Conservation (phyloP, 2,797 vertebrate genomes). For the Petrocephalus schoutedeni region DNA sequence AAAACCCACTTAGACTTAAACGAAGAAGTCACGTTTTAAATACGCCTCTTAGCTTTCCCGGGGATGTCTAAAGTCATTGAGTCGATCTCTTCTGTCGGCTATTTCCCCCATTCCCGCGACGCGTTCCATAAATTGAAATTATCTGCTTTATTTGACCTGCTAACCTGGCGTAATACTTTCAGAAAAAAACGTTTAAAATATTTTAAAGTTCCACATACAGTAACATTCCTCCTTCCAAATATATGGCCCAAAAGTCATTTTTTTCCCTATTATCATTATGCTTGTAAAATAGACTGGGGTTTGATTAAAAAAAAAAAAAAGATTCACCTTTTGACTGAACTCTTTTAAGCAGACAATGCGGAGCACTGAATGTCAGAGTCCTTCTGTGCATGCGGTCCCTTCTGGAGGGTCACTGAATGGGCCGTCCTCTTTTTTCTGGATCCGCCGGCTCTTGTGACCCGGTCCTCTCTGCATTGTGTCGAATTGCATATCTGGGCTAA, state of each 20-base stretch:
- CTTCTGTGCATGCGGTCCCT: neutral
- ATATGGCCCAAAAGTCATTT: neutral
- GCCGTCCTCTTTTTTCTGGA: neutral
- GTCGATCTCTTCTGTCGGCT: neutral
- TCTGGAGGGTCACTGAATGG: neutral
- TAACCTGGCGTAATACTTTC: neutral
- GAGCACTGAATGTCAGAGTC: neutral
- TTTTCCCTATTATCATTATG: neutral
- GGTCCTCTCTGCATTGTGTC: conserved; percentile 19
- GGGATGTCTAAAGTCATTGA: neutral
- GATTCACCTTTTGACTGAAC: neutral
- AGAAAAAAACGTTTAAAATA: neutral
- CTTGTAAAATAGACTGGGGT: neutral
- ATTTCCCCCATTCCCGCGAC: neutral
- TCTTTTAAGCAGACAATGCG: neutral
- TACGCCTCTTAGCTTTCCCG: neutral
- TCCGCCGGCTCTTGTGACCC: neutral
- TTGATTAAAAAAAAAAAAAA: neutral
- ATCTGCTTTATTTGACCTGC: neutral
- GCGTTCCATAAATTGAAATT: neutral
- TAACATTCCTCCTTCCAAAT: neutral
- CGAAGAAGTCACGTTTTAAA: neutral
- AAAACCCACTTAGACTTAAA: neutral
- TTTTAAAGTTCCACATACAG: neutral
- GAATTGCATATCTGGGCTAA: conserved; percentile 51